Conservation (phyloP, 2,113 vertebrate genomes). For the Taxidea taxus region DNA sequence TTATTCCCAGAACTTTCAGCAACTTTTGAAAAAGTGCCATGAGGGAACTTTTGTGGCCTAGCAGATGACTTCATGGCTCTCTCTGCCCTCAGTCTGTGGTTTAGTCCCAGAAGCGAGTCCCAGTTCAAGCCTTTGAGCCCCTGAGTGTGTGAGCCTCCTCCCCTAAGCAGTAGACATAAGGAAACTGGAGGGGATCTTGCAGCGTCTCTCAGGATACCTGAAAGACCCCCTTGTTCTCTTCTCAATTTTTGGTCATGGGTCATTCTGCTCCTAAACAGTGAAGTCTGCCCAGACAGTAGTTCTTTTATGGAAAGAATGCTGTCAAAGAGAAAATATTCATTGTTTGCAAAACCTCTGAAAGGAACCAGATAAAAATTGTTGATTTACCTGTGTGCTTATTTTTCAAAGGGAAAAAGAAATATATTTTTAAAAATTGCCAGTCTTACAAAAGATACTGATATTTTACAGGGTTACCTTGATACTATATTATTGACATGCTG, state of each 20-base stretch:
- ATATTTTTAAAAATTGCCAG: background rate
- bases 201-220: background rate
- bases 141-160: slow-evolving; percentile 88
- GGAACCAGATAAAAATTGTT: slow-evolving; percentile 17
- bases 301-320: background rate
- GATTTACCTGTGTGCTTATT: background rate
- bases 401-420: slow-evolving; percentile 41
- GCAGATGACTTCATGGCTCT: background rate
- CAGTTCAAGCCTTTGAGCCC: slow-evolving; percentile 84
- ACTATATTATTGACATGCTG: background rate
- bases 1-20: background rate
- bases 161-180: slow-evolving; percentile 28
- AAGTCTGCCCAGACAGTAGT: background rate
- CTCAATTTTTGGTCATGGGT: background rate
- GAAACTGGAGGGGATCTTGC: background rate
- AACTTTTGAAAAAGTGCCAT: background rate
- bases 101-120: background rate
- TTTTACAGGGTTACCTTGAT: background rate
- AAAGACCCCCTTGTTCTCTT: background rate
- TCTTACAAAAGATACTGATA: background rate
- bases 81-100: background rate
- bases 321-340: background rate
- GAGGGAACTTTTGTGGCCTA: background rate
- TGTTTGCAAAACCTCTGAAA: slow-evolving; percentile 37
- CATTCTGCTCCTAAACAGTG: background rate